These are phyloP conservation scores for Papilio protenor DNA, from an alignment of 2,888 invertebrate genomes.

Conservation along the genomic window DNA sequence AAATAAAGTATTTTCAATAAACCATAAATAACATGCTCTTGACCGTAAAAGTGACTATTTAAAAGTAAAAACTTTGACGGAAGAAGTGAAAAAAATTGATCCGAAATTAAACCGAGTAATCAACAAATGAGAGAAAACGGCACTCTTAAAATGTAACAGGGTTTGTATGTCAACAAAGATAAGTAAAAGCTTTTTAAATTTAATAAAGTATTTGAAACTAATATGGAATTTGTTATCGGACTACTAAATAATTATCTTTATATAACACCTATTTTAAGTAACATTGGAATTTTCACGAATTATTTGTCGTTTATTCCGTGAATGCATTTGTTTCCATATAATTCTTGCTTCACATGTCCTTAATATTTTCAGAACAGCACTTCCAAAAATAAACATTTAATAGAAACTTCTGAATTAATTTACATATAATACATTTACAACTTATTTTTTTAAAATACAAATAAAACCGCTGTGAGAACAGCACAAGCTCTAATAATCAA, in stretches of 20 bases:
- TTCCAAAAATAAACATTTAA: background rate
- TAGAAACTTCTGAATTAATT: background rate
- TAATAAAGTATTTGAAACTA: slow-evolving; percentile 1
- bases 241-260: background rate
- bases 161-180: slow-evolving; percentile 31
- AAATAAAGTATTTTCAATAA: slow-evolving; percentile 9
- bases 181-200: slow-evolving; percentile 16
- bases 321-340: background rate
- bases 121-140: slow-evolving; percentile 29
- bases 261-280: background rate
- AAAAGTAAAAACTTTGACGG: background rate
- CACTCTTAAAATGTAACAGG: slow-evolving; percentile 25
- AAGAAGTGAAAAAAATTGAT: slow-evolving; percentile 20
- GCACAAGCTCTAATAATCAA: slow-evolving; percentile 17
- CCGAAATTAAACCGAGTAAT: slow-evolving; percentile 16
- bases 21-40: slow-evolving; percentile 21
- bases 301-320: background rate
- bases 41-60: slow-evolving; percentile 20
- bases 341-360: background rate
- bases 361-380: background rate
- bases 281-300: background rate
- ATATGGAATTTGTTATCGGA: background rate
- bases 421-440: background rate
- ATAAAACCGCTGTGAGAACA: slow-evolving; percentile 15
- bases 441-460: background rate